Evolutionary conservation across 2,888 invertebrate genomes (phyloP).

Genomic region (Acleris emargana): DNA sequence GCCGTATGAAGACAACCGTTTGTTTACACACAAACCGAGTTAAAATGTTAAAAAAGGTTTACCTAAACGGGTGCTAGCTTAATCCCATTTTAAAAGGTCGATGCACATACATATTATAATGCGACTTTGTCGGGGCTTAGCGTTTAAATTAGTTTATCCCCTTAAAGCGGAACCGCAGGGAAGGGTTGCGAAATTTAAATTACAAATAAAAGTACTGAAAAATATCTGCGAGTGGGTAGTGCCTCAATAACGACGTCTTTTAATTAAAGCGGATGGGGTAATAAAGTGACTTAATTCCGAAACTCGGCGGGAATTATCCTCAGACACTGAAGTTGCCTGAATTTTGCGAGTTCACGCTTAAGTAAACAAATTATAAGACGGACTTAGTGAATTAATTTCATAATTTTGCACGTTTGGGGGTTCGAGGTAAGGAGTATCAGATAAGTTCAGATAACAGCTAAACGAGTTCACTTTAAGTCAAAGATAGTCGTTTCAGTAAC

Average conservation of each 20-base stretch:
- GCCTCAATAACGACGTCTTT: slow-evolving; percentile 80
- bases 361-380: slow-evolving; percentile 45
- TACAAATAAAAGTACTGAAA: slow-evolving; percentile 84
- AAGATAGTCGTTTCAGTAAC: no score
- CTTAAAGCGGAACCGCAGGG: slow-evolving; percentile 73
- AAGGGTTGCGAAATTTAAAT: slow-evolving; percentile 83
- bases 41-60: slow-evolving; percentile 43
- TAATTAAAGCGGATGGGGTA: slow-evolving; percentile 81
- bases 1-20: slow-evolving; percentile 10
- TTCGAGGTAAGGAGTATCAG: not conserved
- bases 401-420: slow-evolving; percentile 6
- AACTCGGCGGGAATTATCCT: slow-evolving; percentile 65
- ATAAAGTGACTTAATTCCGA: slow-evolving; percentile 76
- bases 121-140: slow-evolving; percentile 78
- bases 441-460: not conserved
- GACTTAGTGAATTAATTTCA: slow-evolving; percentile 38
- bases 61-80: slow-evolving; percentile 56
- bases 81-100: slow-evolving; percentile 76
- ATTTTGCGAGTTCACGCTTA: slow-evolving; percentile 48
- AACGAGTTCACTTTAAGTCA: not conserved
- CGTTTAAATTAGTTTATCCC: slow-evolving; percentile 83
- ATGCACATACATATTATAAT: slow-evolving; percentile 76
- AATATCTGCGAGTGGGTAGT: slow-evolving; percentile 81
- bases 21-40: slow-evolving; percentile 11
- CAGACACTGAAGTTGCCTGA: slow-evolving; percentile 50